A percentile compares a stretch with the other conserved stretches of the same genome.
Evolutionary conservation across 2,888 invertebrate genomes (phyloP).

Genomic region (Platycnemis pennipes): DNA sequence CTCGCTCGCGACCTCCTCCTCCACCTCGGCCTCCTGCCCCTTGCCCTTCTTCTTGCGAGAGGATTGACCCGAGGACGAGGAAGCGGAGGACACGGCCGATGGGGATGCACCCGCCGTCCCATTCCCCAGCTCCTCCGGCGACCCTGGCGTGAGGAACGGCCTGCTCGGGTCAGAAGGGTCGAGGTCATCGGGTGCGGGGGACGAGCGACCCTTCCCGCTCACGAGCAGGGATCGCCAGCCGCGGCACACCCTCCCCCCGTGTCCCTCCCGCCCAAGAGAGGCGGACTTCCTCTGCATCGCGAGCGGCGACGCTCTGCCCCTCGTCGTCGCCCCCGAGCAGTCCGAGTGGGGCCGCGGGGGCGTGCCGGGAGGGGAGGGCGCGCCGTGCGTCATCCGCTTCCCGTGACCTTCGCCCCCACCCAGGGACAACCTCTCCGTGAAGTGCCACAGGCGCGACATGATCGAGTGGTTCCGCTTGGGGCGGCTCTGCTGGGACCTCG

Average conservation of each 20-base stretch:
- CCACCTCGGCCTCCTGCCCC: background rate
- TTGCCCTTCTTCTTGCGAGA: constrained; percentile 44
- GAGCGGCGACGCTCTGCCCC: constrained; percentile 76
- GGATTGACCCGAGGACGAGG: constrained; percentile 33
- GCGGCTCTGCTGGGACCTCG: background rate
- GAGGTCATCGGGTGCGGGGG: constrained; percentile 77
- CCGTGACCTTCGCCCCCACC: constrained; percentile 78
- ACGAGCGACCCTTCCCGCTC: constrained; percentile 77
- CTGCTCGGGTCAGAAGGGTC: constrained; percentile 73
- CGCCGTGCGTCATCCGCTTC: constrained; percentile 76
- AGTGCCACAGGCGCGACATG: constrained; percentile 80
- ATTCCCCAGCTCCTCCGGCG: constrained; percentile 52
- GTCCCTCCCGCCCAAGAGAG: constrained; percentile 72
- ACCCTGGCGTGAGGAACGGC: constrained; percentile 70
- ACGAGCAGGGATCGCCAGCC: constrained; percentile 77
- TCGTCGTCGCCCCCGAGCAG: constrained; percentile 69
- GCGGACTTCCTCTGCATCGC: constrained; percentile 76
- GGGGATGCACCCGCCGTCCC: constrained; percentile 54
- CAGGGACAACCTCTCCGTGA: constrained; percentile 80
- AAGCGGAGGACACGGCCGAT: constrained; percentile 22
- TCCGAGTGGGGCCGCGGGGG: constrained; percentile 74
- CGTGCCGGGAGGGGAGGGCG: constrained; percentile 74
- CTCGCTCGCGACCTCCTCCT: constrained; percentile 38
- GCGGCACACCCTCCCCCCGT: constrained; percentile 73
- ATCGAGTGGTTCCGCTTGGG: constrained; percentile 79